These are phyloP conservation scores for Drosophila obscura DNA, from an alignment of 1,140 invertebrate species.

Conservation along the genomic window DNA sequence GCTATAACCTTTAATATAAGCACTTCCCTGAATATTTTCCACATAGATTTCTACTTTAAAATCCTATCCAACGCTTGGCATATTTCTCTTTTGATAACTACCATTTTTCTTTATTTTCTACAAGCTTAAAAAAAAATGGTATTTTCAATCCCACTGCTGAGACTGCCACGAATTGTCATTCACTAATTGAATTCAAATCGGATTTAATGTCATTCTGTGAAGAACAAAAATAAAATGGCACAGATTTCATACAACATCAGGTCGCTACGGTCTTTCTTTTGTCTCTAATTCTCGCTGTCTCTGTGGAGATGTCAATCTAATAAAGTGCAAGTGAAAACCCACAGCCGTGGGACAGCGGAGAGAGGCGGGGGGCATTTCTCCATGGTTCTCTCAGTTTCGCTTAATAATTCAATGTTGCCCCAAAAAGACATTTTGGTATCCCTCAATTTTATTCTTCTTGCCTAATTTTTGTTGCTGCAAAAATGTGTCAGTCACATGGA, in stretches of 20 bases:
- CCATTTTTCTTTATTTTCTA: too few species aligned
- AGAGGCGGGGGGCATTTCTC: constrained; percentile 3
- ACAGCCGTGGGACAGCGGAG: neutral
- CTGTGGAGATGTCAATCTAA: constrained; percentile 54
- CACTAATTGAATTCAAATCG: constrained; percentile 66
- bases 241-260: constrained; percentile 30
- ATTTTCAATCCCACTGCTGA: neutral
- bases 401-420: constrained; percentile 68
- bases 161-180: constrained; percentile 15
- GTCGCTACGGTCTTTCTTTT: constrained; percentile 3
- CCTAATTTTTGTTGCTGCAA: constrained; percentile 44
- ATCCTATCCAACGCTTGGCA: too few species aligned
- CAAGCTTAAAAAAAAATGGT: too few species aligned
- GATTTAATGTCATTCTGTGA: constrained; percentile 53
- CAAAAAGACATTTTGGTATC: constrained; percentile 37
- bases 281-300: constrained; percentile 6
- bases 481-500: constrained; percentile 59
- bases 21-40: too few species aligned
- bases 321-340: constrained; percentile 60
- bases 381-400: constrained; percentile 56
- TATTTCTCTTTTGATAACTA: too few species aligned
- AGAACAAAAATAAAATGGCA: constrained; percentile 28
- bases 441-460: constrained; percentile 30
- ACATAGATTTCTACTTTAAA: too few species aligned
- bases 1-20: too few species aligned